Evolutionary conservation across 2,797 vertebrate genomes (phyloP), one percentile per base, ranked within the genome.

Genomic region (Enoplosus armatus): DNA sequence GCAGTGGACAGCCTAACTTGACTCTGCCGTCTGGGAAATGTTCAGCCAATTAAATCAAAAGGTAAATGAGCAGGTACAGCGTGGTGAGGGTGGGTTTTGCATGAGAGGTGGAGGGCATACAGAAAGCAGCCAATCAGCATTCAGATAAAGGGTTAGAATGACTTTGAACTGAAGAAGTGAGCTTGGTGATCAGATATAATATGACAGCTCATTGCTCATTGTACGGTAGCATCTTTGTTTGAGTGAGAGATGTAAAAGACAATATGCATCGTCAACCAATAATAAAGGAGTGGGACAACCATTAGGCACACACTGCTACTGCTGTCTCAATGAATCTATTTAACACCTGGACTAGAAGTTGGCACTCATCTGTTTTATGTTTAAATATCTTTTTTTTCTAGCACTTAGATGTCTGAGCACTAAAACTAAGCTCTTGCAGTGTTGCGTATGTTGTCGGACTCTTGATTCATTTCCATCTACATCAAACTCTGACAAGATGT

Each of bases 1-100:
- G 68, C 72, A 47, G 66, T 39, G 78, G 70, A 77, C 72, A 62
- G 62, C 59, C 60, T 43, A 67, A 73, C 79, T 33, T 70, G 62
- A 78, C 41, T 68, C 41, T 64, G 24, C 24, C 24, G 72, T 62
- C 41, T 37, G 54, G 75, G 69, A 64, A 70, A 82, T 29, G 1
- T 29, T 56, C 37, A 35, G 39, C 54, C 59, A 60, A 67, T 75
- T 74, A 82, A 79, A 72, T 56, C 53, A 22, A 22, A 63, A 72
- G 31, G 54, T 26, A 61, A 62, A 59, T 27, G 41, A 78, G 60
- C 70, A 69, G 71, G 74, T 75, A 29, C 71, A 22, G 16, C 8
- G 7, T 26, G 50, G 26, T 16, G 24, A 16, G 12, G 65, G 27
- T 35, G 8, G 47, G 50, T 54, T 73, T 31, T 43, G 29, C 4